Conservation (phyloP, 2,888 invertebrate genomes). For the Trypoxylon attenuatum region DNA sequence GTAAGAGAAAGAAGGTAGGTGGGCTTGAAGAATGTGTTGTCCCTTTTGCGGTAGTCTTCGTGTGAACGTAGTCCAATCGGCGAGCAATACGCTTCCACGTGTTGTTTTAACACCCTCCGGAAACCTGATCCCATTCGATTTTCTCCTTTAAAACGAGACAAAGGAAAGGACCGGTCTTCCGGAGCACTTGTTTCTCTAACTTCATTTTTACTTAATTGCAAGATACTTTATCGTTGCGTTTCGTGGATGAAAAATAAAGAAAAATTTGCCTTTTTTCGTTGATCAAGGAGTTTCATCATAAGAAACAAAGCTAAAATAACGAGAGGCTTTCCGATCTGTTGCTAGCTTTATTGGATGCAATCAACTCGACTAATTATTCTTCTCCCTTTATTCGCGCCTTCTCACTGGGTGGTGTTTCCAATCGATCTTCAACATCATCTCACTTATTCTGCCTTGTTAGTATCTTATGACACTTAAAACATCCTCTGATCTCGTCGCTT, state of each 20-base stretch:
- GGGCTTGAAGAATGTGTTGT: neutral
- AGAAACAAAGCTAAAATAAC: too few relatives aligned
- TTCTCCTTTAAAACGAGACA: neutral
- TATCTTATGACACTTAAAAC: too few relatives aligned
- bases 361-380: neutral
- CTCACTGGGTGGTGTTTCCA: constrained; percentile 2
- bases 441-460: too few relatives aligned
- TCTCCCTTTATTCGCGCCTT: neutral
- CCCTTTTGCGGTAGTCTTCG: too few relatives aligned
- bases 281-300: too few relatives aligned
- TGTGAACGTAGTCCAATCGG: neutral
- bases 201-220: constrained; percentile 18
- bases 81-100: constrained; percentile 17
- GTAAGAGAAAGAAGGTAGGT: constrained; percentile 60
- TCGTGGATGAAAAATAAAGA: too few relatives aligned
- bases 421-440: constrained; percentile 13
- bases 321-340: neutral
- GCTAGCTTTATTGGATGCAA: neutral
- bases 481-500: too few relatives aligned
- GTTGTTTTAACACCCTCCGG: constrained; percentile 2
- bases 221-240: constrained; percentile 1
- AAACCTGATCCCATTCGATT: neutral
- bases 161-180: neutral
- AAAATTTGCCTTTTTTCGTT: too few relatives aligned
- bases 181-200: constrained; percentile 14